A percentile compares a stretch with the other conserved stretches of the same genome.
phyloP scores from a whole-genome alignment of 1,140 invertebrate genomes.

The Caenorhabditis latens region DNA sequence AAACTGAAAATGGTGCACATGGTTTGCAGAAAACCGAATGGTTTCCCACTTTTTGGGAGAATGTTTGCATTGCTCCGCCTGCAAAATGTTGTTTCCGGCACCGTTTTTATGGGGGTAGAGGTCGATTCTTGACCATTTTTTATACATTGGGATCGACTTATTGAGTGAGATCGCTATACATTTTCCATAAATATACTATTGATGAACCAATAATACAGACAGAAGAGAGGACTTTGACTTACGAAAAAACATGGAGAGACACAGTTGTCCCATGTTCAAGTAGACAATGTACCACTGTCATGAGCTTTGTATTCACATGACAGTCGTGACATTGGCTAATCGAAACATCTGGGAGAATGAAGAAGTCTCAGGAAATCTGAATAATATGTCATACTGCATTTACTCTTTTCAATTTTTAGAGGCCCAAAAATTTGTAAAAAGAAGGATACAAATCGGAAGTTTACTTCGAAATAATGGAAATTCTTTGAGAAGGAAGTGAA shows the following conservation, averaged over 20 bases:
- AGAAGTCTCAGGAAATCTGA: background rate
- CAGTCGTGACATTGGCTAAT: constrained; percentile 37
- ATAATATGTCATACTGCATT: too few species aligned
- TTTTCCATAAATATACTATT: too few species aligned
- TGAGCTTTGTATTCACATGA: background rate
- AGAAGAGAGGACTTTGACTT: too few species aligned
- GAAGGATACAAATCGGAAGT: too few species aligned
- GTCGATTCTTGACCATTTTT: background rate
- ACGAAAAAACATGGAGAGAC: background rate
- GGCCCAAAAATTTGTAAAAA: too few species aligned
- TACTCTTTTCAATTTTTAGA: too few species aligned
- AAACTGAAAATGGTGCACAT: background rate
- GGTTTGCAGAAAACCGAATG: background rate
- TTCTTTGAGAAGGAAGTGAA: too few species aligned
- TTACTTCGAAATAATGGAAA: too few species aligned
- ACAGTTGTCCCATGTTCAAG: background rate
- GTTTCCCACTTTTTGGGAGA: background rate
- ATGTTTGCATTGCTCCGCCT: background rate
- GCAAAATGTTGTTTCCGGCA: constrained; percentile 43
- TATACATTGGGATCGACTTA: too few species aligned
- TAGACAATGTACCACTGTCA: constrained; percentile 35
- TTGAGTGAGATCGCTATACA: too few species aligned
- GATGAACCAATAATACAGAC: too few species aligned
- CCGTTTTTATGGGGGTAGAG: background rate
- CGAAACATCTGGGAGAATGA: background rate